These are phyloP conservation scores for Eupithecia pulchellata DNA, from an alignment of 2,888 invertebrate species.

Conservation along the genomic window DNA sequence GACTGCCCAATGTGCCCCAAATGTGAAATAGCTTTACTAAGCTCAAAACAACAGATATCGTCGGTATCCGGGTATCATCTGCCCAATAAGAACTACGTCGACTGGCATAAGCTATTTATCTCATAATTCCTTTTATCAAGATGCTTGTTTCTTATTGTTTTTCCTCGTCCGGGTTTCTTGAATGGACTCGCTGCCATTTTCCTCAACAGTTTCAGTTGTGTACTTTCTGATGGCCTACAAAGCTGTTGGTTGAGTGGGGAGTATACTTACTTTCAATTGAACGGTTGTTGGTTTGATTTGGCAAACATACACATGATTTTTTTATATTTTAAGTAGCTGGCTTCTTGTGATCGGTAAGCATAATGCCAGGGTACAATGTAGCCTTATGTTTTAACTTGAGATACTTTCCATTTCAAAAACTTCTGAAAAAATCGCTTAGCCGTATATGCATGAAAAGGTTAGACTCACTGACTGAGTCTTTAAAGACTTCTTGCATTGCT, in stretches of 20 bases:
- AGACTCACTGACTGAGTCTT: too few relatives aligned
- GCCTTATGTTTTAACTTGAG: too few relatives aligned
- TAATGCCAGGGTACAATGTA: neutral
- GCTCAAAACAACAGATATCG: neutral
- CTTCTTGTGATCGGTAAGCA: neutral
- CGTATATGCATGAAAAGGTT: too few relatives aligned
- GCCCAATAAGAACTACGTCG: conserved; percentile 12
- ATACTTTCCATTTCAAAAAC: too few relatives aligned
- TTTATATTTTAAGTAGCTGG: neutral
- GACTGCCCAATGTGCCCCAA: neutral
- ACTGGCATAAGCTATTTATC: conserved; percentile 21
- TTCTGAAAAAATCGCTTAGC: too few relatives aligned
- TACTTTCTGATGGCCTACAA: conserved; percentile 10
- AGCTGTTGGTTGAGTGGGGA: neutral
- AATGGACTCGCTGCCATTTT: conserved; percentile 22
- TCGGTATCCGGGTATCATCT: conserved; percentile 12
- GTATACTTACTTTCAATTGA: neutral
- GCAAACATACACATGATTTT: neutral
- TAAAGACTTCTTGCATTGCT: too few relatives aligned
- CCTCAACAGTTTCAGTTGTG: conserved; percentile 14
- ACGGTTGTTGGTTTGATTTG: neutral
- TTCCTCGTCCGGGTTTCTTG: conserved; percentile 21
- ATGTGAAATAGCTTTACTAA: neutral
- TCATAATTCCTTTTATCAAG: conserved; percentile 32
- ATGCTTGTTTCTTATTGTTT: conserved; percentile 27